Evolutionary conservation across 1,140 invertebrate genomes (phyloP).

Genomic region (Sitophilus oryzae): DNA sequence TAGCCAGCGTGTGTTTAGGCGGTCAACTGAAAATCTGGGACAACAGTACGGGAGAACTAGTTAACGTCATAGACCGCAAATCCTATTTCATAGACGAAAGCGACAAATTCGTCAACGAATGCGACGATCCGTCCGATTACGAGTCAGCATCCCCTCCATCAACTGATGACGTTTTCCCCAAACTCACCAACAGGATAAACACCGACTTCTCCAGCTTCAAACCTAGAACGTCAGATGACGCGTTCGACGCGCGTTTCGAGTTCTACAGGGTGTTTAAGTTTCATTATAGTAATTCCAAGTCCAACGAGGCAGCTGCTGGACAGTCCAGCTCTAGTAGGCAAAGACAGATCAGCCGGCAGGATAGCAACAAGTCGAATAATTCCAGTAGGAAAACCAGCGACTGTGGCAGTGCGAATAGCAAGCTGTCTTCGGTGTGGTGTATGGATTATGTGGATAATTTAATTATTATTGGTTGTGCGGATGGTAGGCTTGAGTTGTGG

Average conservation of each 20-base stretch:
- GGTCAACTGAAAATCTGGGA: slow-evolving; percentile 92
- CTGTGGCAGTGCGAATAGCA: slow-evolving; percentile 29
- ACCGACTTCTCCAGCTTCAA: slow-evolving; percentile 41
- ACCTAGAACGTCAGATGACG: neutral
- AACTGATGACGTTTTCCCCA: slow-evolving; percentile 46
- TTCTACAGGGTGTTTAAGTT: slow-evolving; percentile 27
- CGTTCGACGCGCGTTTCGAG: slow-evolving; percentile 22
- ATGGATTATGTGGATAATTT: slow-evolving; percentile 85
- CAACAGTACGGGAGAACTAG: slow-evolving; percentile 73
- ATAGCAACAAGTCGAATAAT: slow-evolving; percentile 14
- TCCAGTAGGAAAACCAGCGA: slow-evolving; percentile 26
- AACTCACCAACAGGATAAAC: slow-evolving; percentile 42
- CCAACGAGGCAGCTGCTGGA: slow-evolving; percentile 7
- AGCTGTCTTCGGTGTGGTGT: slow-evolving; percentile 77
- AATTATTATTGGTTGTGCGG: slow-evolving; percentile 80
- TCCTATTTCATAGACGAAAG: slow-evolving; percentile 33
- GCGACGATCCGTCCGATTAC: slow-evolving; percentile 53
- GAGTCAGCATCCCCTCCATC: slow-evolving; percentile 57
- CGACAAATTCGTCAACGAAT: slow-evolving; percentile 32
- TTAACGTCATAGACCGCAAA: slow-evolving; percentile 67
- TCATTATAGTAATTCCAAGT: slow-evolving; percentile 27
- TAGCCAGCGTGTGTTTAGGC: slow-evolving; percentile 84
- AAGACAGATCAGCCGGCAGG: slow-evolving; percentile 3
- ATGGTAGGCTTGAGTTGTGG: slow-evolving; percentile 88
- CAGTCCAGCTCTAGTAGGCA: too few relatives aligned